phyloP scores from a whole-genome alignment of 1,140 invertebrate genomes.

The Ruditapes philippinarum region DNA sequence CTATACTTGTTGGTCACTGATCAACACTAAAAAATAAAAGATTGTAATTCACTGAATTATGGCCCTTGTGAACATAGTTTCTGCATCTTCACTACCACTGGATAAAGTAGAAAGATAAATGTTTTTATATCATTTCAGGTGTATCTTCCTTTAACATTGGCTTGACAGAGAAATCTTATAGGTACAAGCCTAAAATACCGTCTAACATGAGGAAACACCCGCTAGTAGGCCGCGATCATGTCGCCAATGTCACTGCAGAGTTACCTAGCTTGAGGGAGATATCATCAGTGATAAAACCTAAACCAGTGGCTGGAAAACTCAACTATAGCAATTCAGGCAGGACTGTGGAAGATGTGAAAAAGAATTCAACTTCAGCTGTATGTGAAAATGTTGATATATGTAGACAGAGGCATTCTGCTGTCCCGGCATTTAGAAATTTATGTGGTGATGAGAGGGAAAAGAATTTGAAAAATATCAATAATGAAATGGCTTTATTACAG shows the following conservation, averaged over 20 bases:
- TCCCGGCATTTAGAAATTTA: constrained; percentile 33
- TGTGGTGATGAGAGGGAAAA: background rate
- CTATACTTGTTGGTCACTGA: no score
- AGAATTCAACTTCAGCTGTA: no score
- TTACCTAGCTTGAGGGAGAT: background rate
- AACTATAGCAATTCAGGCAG: background rate
- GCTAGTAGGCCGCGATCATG: constrained; percentile 2
- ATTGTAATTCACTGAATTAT: no score
- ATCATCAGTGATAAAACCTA: constrained; percentile 13
- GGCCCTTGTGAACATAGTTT: no score
- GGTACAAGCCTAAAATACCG: background rate
- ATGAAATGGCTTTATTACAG: constrained; percentile 41
- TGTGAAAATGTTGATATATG: no score
- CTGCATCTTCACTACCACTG: no score
- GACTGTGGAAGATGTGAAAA: no score
- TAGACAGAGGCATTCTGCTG: constrained; percentile 11
- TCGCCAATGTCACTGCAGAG: constrained; percentile 37
- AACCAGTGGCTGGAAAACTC: background rate
- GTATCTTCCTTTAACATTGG: no score
- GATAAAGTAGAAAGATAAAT: no score
- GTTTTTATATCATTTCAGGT: background rate
- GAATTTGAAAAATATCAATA: constrained; percentile 26
- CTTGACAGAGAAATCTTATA: constrained; percentile 6
- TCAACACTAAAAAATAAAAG: no score
- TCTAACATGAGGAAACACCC: constrained; percentile 24